Base-by-base conservation (phyloP, 92 coral and sea anemone genomes). In the Nematostella vectensis region DNA sequence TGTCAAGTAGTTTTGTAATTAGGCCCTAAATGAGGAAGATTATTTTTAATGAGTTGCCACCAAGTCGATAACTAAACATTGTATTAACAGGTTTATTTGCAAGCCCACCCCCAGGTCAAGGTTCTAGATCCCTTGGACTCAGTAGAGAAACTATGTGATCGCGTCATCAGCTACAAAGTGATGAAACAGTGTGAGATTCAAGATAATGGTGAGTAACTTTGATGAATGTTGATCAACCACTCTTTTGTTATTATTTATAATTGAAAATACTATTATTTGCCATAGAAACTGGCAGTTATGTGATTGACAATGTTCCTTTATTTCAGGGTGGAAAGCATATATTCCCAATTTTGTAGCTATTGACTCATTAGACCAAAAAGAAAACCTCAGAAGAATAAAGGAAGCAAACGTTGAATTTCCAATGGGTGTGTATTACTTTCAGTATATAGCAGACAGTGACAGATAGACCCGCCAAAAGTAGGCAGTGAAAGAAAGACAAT, bases 171-270 rank as follows among this genome's bases (percentile, higher is more conserved):
- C 68, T 93, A 93, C 50, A 85, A 83, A 62, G 80, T 93, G 33
- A 93, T 93, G 99, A 93, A 88, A 45, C 85, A 87, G 53, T 93
- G 99, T 65, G 96, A 93, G 68, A 61, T 93, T 48, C 54, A 55
- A 28, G 99, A 93, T 24, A 77, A 65, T 77, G 96, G 96, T 93
- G 48, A 59, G 62, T 12, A n/a, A 27, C 17, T 21, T 23, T 33
- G 6, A 33, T 33, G 8, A 33, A 6, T 33, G 15, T 33, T 33
- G 15, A 6, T 33, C 15, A n/a, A n/a, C n/a, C n/a, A n/a, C n/a
- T 24, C 26, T n/a, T 8, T 13, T 50, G 19, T 28, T 50, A 21
- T 50, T n/a, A 18, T 22, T 50, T 50, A 18, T 11, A 0, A 45
- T 18, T 25, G 18, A 44, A 4, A 17, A 17, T 11, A 4, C 18